phyloP scores from a whole-genome alignment of 2,797 vertebrate species.

The Xenentodon cancila region DNA sequence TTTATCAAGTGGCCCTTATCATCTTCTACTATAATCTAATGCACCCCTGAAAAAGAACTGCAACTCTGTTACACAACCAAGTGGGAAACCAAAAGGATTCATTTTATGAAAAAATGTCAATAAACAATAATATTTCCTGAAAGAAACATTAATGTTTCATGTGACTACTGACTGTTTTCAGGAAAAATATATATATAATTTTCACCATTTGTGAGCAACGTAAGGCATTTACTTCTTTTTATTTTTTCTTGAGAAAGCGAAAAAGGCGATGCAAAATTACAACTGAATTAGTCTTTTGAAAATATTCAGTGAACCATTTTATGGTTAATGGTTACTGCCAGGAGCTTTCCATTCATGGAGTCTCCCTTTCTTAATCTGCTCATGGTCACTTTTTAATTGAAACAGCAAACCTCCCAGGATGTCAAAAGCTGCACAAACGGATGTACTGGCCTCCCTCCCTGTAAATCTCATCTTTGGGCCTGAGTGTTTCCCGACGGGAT shows the following conservation, averaged over 20 bases:
- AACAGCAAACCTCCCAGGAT: neutral
- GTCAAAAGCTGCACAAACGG: neutral
- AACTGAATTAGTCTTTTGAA: too few species aligned
- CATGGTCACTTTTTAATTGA: neutral
- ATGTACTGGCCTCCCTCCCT: neutral
- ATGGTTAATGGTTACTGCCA: neutral
- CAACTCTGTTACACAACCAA: constrained; percentile 6
- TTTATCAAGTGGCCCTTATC: constrained; percentile 68
- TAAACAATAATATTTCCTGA: too few species aligned
- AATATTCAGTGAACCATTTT: neutral
- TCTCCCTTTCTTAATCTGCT: neutral
- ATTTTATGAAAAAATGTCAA: neutral
- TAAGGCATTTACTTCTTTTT: too few species aligned
- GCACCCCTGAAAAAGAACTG: constrained; percentile 22
- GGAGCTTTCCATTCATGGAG: neutral
- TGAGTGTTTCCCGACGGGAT: neutral
- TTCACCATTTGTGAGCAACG: too few species aligned
- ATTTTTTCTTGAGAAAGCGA: too few species aligned
- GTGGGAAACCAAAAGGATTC: neutral
- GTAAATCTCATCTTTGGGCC: neutral
- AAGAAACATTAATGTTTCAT: neutral
- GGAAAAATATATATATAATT: too few species aligned
- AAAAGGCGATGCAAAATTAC: too few species aligned
- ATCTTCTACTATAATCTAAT: constrained; percentile 69
- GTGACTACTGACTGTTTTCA: too few species aligned